Conservation (phyloP, 2,888 invertebrate species). For the Apotomis betuletana region DNA sequence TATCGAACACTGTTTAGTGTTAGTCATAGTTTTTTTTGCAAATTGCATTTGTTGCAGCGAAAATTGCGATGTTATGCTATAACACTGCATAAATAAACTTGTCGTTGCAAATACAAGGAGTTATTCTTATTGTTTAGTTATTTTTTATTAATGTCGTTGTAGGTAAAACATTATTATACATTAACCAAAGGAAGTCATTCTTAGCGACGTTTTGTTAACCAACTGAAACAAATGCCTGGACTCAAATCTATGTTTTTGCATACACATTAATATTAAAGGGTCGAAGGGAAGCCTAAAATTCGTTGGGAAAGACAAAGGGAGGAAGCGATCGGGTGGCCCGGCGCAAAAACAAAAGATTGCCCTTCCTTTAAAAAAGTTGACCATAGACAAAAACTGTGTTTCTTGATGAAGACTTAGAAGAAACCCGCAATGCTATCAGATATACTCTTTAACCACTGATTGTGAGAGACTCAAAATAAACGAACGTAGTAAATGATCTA, state of each 20-base stretch:
- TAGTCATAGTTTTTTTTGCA: conserved; percentile 2
- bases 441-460: not conserved
- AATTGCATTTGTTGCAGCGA: conserved; percentile 19
- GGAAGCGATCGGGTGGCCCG: conserved; percentile 76
- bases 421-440: conserved; percentile 18
- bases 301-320: conserved; percentile 75
- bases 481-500: not conserved
- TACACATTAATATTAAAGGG: conserved; percentile 65
- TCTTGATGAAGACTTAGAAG: conserved; percentile 59
- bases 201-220: not conserved
- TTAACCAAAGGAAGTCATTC: not conserved
- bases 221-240: not conserved
- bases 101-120: too few species aligned
- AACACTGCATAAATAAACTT: not conserved
- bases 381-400: conserved; percentile 52
- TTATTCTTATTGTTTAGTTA: not conserved
- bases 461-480: not conserved
- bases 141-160: not conserved
- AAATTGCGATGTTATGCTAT: conserved; percentile 17
- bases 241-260: conserved; percentile 53
- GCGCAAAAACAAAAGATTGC: conserved; percentile 68
- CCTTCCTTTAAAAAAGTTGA: conserved; percentile 62
- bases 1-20: conserved; percentile 23
- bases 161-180: not conserved
- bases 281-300: conserved; percentile 72